These are phyloP conservation scores for Bathybates hornii DNA, from an alignment of 2,113 vertebrate genomes.

Conservation along the genomic window DNA sequence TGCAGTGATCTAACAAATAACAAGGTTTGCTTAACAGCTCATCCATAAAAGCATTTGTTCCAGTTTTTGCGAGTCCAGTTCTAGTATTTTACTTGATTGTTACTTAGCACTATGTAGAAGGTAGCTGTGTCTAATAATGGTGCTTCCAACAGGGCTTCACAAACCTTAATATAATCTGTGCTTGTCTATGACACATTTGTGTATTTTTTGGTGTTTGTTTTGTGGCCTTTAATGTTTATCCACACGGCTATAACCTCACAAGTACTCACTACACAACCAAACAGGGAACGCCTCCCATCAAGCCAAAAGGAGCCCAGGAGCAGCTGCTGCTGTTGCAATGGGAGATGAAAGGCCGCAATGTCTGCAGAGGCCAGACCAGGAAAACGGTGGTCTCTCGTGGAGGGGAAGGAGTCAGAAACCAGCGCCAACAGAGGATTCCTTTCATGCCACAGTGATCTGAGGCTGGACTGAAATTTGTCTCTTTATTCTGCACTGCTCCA, in stretches of 20 bases:
- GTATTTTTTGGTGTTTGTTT: not conserved
- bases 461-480: conserved; percentile 6
- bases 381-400: conserved; percentile 26
- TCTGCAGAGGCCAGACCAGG: conserved; percentile 29
- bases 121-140: not conserved
- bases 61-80: not conserved
- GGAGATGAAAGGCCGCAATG: conserved; percentile 48
- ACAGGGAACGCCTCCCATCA: not conserved
- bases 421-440: conserved; percentile 52
- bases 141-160: not conserved
- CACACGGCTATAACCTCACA: not conserved
- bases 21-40: not conserved
- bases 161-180: not conserved
- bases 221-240: not conserved
- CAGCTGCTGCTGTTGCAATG: conserved; percentile 30
- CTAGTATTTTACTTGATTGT: accelerated
- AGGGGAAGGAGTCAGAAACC: not conserved
- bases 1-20: not conserved
- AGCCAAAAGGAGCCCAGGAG: not conserved
- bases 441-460: conserved; percentile 47
- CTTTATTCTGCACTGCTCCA: conserved; percentile 2
- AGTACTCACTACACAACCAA: not conserved
- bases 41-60: not conserved
- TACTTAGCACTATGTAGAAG: not conserved
- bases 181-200: not conserved